These are phyloP conservation scores for Lamellibrachia columna DNA, from an alignment of 2,888 invertebrate genomes.

Conservation along the genomic window DNA sequence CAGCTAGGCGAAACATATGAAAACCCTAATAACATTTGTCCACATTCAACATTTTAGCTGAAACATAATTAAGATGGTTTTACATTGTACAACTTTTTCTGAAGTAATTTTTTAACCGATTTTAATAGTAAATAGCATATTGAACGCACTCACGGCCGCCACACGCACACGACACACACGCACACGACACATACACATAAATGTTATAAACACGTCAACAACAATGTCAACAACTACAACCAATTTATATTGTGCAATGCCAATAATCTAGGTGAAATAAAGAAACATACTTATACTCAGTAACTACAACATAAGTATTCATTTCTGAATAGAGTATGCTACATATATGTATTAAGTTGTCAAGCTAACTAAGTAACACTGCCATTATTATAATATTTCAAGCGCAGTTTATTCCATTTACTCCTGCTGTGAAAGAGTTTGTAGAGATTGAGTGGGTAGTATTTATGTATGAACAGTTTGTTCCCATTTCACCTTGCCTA, in stretches of 20 bases:
- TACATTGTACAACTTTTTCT: background rate
- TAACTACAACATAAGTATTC: background rate
- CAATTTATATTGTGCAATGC: too few species aligned
- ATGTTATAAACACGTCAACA: too few species aligned
- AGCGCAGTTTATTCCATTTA: background rate
- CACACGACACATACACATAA: background rate
- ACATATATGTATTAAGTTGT: background rate
- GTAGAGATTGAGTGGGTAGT: background rate
- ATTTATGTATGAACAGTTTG: background rate
- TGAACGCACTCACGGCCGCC: background rate
- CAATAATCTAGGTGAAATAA: too few species aligned
- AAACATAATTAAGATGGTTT: background rate
- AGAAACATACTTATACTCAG: too few species aligned
- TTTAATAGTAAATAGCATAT: background rate
- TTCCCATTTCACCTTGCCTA: background rate
- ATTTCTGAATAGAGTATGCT: background rate
- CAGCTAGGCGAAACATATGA: background rate
- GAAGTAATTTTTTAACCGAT: background rate
- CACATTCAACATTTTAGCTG: background rate
- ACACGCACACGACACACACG: background rate
- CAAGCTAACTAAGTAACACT: background rate
- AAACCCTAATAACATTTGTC: background rate
- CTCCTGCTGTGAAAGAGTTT: background rate
- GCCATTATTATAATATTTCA: background rate
- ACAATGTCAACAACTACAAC: too few species aligned